Percentiles rank a stretch among this genome's conserved stretches.
phyloP scores from a whole-genome alignment of 2,888 invertebrate genomes.

The Eristalinus aeneus region DNA sequence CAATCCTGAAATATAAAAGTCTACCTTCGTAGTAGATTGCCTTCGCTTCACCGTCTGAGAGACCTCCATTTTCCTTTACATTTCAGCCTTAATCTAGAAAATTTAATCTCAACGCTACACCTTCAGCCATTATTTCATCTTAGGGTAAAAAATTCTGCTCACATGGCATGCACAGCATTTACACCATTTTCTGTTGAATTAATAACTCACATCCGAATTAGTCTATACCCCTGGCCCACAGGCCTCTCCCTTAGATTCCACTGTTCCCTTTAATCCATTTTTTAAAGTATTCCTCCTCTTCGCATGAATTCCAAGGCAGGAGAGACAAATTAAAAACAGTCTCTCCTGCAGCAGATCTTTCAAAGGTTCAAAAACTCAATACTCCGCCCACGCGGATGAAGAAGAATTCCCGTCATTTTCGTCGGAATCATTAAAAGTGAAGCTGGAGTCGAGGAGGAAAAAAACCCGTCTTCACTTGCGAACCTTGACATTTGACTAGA shows the following conservation, averaged over 20 bases:
- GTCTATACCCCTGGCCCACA: too few relatives aligned
- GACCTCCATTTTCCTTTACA: too few relatives aligned
- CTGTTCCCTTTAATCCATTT: not conserved
- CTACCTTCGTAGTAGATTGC: too few relatives aligned
- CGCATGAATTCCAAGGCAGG: not conserved
- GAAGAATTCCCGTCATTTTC: not conserved
- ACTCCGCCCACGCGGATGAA: not conserved
- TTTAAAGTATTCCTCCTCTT: not conserved
- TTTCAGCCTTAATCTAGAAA: too few relatives aligned
- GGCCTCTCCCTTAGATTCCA: not conserved
- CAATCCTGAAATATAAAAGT: too few relatives aligned
- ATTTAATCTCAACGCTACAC: too few relatives aligned
- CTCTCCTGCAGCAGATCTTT: not conserved
- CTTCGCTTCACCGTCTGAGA: too few relatives aligned
- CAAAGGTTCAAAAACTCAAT: not conserved
- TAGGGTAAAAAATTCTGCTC: not conserved
- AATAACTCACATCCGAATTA: not conserved
- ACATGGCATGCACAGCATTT: not conserved
- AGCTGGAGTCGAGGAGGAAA: not conserved
- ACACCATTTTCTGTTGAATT: not conserved
- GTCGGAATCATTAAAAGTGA: not conserved
- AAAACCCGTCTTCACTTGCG: not conserved
- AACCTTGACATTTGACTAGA: not conserved
- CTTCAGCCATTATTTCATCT: too few relatives aligned
- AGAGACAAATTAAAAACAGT: not conserved